These are phyloP conservation scores for Recurvirostra avosetta DNA, from an alignment of 2,113 vertebrate species.

Conservation along the genomic window DNA sequence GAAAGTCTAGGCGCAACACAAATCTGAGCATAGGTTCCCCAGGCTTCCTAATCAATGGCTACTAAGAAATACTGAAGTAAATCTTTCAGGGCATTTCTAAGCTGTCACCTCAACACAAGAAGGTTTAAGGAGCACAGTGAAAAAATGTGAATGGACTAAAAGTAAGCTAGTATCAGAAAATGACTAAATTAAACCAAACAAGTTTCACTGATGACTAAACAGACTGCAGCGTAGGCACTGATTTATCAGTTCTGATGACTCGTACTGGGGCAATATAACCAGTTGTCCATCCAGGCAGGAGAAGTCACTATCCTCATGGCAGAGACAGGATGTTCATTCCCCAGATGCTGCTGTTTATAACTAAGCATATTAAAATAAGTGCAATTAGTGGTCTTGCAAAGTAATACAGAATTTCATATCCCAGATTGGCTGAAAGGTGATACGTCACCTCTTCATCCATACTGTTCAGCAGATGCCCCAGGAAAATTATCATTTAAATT, in stretches of 20 bases:
- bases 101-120: neutral
- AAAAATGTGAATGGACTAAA: neutral
- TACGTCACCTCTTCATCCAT: neutral
- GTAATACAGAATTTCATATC: neutral
- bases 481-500: neutral
- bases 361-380: neutral
- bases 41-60: neutral
- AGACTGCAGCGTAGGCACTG: neutral
- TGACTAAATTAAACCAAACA: neutral
- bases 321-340: neutral
- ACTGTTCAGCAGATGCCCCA: neutral
- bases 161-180: neutral
- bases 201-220: neutral
- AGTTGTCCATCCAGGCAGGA: neutral
- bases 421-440: neutral
- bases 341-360: neutral
- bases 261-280: neutral
- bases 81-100: neutral
- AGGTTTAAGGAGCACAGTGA: neutral
- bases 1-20: neutral
- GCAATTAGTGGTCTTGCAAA: neutral
- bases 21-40: rapidly evolving
- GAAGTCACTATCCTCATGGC: neutral
- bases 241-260: neutral
- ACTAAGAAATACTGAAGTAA: neutral